Base-by-base conservation (phyloP, 2,113 vertebrate species). In the Bungarus multicinctus region DNA sequence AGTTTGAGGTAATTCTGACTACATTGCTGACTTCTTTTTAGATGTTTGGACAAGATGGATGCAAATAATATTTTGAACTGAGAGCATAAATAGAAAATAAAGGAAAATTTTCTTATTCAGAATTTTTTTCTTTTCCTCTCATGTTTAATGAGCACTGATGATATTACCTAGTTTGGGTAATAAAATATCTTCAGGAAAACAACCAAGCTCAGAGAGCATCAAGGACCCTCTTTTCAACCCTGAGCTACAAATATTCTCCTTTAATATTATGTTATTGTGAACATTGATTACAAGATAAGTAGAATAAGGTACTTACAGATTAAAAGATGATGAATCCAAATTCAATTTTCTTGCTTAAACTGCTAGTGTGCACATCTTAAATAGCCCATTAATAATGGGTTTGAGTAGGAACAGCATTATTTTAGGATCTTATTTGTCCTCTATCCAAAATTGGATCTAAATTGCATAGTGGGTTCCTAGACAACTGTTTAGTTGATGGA, bases 141-240 rank as follows among this genome's bases (percentile, higher is more conserved):
- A 92, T 86, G 92, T 93, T n/a, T 90, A 88, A 89, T n/a, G 30
- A 69, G 30, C 30, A n/a, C 60, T n/a, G 30, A n/a, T n/a, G 11
- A 47, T 47, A 69, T 69, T n/a, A 69, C 12, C 12, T 69, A 69
- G 30, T n/a, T 69, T n/a, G 4, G 30, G 60, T 69, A 69, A 69
- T 69, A n/a, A 69, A 69, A 69, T 12, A 69, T 69, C 30, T 69
- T n/a, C 60, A 64, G 60, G 27, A 64, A 64, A 64, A 64, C 60
- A 64, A 30, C 11, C 60, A 64, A 64, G 10, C 10, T 30, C 60
- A n/a, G 30, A 69, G 30, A 69, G 60, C 30, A n/a, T n/a, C 27
- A 64, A 64, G 30, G 30, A 69, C 64, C 2, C 12, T 69, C 64
- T n/a, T 69, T 69, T 69, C 12, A 69, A 69, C 30, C 2, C 12